Base-by-base conservation (phyloP, 2,797 vertebrate species). In the Arrhamphus sclerolepis region DNA sequence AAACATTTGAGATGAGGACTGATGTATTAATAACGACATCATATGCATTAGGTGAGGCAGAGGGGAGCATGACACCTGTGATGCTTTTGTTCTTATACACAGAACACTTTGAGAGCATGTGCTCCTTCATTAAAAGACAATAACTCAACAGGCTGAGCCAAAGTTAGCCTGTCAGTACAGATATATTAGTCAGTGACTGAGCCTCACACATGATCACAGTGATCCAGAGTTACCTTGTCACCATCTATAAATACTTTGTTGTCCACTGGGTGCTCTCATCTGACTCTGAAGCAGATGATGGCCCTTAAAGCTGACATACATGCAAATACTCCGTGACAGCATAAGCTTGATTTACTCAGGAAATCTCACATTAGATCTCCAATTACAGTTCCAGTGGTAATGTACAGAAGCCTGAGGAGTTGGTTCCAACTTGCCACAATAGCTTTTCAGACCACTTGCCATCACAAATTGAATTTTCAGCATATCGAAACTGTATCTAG, bases 221-320 rank as follows among this genome's bases (percentile, higher is more conserved):
- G 61, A 83, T 77, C 71, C 61, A 65, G 41, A 73, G 46, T 52
- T 69, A 58, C 67, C 56, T 66, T 64, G 66, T 82, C 75, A 74
- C 61, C 60, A 17, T 68, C 73, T 80, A 84, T 77, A 82, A 84
- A 86, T 83, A 84, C 44, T 43, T 44, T 38, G 38, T 46, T 69
- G 49, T 62, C 41, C 24, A 7, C 34, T 49, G 50, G 21, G 59
- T 56, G 69, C 58, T 66, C 39, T 46, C 20, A 62, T 47, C 43
- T 52, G 28, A 28, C 18, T 34, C 4, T 60, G 34, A 39, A 31
- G 14, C 18, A 39, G 18, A 58, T 39, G 40, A 34, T 34, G 31
- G 31, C 1, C 4, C 20, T 44, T 19, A 20, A 44, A 44, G 20
- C 42, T 13, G 2, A 9, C 1, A 20, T 28, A 39, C 41, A 42